These are phyloP conservation scores for Gandaritis pyraliata DNA, from an alignment of 2,888 invertebrate genomes.

Conservation along the genomic window DNA sequence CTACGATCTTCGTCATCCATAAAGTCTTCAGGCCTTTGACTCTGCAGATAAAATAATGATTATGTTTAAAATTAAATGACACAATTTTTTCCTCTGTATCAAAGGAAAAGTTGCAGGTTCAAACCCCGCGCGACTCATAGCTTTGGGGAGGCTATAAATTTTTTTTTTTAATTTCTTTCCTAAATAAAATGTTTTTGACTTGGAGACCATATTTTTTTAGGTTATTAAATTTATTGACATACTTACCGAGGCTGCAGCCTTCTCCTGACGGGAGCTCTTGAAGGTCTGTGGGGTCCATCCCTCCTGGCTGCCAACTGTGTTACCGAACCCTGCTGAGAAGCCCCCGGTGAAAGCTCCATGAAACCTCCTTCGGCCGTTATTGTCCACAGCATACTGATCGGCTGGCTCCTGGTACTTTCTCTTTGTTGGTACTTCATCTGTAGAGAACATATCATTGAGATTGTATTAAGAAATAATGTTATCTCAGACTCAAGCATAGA, in stretches of 20 bases:
- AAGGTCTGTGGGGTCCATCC: conserved; percentile 91
- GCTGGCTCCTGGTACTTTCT: conserved; percentile 88
- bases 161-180: too few relatives aligned
- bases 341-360: conserved; percentile 99
- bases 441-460: not conserved
- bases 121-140: too few relatives aligned
- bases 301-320: conserved; percentile 97
- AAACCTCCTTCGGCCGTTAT: conserved; percentile 94
- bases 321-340: conserved; percentile 98
- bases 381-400: conserved; percentile 96
- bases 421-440: conserved; percentile 92
- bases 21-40: conserved; percentile 94
- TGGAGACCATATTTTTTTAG: too few relatives aligned
- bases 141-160: too few relatives aligned
- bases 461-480: not conserved
- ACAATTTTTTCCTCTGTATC: too few relatives aligned
- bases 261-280: conserved; percentile 93
- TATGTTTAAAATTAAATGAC: too few relatives aligned
- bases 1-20: conserved; percentile 99
- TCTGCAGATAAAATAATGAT: conserved; percentile 46
- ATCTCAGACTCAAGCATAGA: too few relatives aligned
- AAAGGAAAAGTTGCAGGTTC: too few relatives aligned
- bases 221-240: too few relatives aligned
- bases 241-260: conserved; percentile 65
- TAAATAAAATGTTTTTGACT: too few relatives aligned